Base-by-base conservation (phyloP, 2,113 vertebrate genomes). In the Amblyornis subalaris region DNA sequence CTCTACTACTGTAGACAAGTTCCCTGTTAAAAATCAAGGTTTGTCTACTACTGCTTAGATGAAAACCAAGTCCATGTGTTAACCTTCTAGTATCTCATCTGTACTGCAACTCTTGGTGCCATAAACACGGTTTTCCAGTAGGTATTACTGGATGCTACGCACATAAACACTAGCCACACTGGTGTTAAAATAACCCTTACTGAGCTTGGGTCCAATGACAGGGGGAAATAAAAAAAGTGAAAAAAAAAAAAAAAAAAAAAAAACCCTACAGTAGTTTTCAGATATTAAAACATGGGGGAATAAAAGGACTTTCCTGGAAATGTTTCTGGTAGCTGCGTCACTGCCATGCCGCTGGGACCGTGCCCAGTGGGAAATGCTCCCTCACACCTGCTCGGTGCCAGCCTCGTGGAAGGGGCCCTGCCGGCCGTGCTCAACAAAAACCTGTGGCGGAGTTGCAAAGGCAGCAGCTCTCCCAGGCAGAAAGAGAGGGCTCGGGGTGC, bases 391-490 rank as follows among this genome's bases (percentile, higher is more conserved):
- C 14, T 17, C 8, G 44, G 26, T 9, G 36, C 44, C 35, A 44
- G 18, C 10, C 25, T 42, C 9, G 19, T 8, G 50, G 35, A 33
- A 29, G 11, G 0, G 8, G n/a, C 42, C 23, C 31, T 28, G 4
- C 19, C 22, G 4, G 44, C 6, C 2, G 2, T 3, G 19, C 4
- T 42, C 7, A 13, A 12, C 31, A 4, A 9, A 9, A 11, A 15
- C 31, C 28, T 2, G 9, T 1, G 4, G 19, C 25, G 2, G 6
- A 4, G 10, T 0, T 3, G 33, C 57, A 5, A 7, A 4, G 47
- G 36, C 47, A 33, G 77, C 29, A 7, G 42, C 47, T 31, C 8
- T 15, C 8, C 35, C 4, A 3, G 25, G 5, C 5, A 3, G 6
- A 11, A 48, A n/a, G 12, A 47, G 28, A 25, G 40, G 50, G 66